These are phyloP conservation scores for Paedocypris sp. DNA, from an alignment of 2,113 vertebrate genomes.

Conservation along the genomic window DNA sequence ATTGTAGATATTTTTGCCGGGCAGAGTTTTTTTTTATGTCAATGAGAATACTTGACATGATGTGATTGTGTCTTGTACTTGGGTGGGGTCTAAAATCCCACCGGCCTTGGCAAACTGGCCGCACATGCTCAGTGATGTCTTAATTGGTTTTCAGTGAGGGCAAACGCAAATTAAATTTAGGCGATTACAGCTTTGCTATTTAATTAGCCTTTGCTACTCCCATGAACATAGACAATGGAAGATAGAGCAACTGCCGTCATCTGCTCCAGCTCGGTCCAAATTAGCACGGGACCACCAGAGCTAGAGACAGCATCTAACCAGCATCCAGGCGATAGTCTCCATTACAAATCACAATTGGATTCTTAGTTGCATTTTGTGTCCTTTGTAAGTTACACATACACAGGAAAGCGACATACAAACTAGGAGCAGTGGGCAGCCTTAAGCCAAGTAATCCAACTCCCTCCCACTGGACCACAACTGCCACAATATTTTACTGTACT, in stretches of 20 bases:
- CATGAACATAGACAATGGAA: not conserved
- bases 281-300: not conserved
- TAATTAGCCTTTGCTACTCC: constrained; percentile 23
- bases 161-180: constrained; percentile 26
- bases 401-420: too few relatives aligned
- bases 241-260: constrained; percentile 5
- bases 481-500: too few relatives aligned
- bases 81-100: not conserved
- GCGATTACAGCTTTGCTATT: constrained; percentile 21
- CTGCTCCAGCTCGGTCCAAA: not conserved
- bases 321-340: too few relatives aligned
- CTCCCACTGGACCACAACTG: too few relatives aligned
- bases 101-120: not conserved
- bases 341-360: not conserved
- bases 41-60: constrained; percentile 13
- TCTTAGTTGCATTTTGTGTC: too few relatives aligned
- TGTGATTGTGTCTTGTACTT: constrained; percentile 5
- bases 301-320: not conserved
- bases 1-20: not conserved
- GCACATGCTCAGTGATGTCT: not conserved
- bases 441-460: too few relatives aligned
- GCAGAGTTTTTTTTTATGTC: not conserved
- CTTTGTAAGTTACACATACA: too few relatives aligned
- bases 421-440: too few relatives aligned
- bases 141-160: constrained; percentile 21